Conservation (phyloP, 2,113 vertebrate genomes). For the Sprattus sprattus region DNA sequence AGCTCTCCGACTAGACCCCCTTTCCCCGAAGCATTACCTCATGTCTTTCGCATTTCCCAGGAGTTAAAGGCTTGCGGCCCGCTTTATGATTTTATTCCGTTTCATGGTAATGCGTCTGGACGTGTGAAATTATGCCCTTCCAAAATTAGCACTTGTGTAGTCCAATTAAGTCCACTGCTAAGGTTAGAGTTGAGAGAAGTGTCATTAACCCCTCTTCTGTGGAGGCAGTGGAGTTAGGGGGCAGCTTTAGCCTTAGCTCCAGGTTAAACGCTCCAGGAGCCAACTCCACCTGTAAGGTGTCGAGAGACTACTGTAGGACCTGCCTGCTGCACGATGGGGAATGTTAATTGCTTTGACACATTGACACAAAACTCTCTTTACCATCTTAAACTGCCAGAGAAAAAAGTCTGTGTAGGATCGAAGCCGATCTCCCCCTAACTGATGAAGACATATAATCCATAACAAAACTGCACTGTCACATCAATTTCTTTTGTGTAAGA, state of each 20-base stretch:
- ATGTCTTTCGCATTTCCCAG: slow-evolving; percentile 36
- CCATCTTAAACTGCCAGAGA: background rate
- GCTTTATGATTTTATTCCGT: background rate
- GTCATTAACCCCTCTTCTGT: slow-evolving; percentile 5
- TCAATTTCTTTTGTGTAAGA: background rate
- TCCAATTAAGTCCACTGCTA: slow-evolving; percentile 30
- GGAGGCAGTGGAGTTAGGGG: background rate
- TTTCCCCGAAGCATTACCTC: slow-evolving; percentile 43
- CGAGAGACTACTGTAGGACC: background rate
- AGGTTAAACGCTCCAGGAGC: background rate
- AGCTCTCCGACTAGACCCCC: slow-evolving; percentile 21
- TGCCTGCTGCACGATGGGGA: background rate
- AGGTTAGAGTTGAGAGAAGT: background rate
- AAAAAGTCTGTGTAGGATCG: background rate
- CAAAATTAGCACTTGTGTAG: slow-evolving; percentile 18
- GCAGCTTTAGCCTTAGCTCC: background rate
- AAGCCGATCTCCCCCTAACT: background rate
- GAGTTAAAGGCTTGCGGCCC: slow-evolving; percentile 22
- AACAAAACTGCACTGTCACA: background rate
- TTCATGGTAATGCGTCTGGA: background rate
- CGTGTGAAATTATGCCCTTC: slow-evolving; percentile 16
- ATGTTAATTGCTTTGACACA: background rate
- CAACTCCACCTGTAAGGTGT: background rate
- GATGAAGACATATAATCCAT: background rate
- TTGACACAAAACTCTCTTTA: background rate